A percentile compares a stretch with the other conserved stretches of the same genome.
phyloP scores from a whole-genome alignment of 2,797 vertebrate species.

The Lutjanus argentimaculatus region DNA sequence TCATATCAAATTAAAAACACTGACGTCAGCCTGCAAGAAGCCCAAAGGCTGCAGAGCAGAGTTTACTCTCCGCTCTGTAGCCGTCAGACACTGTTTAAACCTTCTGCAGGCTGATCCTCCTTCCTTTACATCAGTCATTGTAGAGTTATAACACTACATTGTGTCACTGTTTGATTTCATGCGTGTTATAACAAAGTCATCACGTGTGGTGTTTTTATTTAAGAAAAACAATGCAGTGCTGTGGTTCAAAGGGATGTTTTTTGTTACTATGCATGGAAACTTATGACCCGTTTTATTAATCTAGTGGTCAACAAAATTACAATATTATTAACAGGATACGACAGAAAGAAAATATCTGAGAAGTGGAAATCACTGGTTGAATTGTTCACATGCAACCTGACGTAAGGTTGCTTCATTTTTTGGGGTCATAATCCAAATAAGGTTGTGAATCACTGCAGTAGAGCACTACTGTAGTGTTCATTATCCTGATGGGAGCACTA shows the following conservation, averaged over 20 bases:
- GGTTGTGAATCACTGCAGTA: no score
- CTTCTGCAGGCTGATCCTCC: neutral
- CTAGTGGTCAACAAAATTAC: no score
- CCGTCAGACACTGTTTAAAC: neutral
- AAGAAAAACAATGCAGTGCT: neutral
- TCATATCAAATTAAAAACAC: constrained; percentile 42
- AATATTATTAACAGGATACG: no score
- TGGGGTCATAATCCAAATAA: no score
- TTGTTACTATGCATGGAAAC: constrained; percentile 7
- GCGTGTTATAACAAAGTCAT: neutral
- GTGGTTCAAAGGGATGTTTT: neutral
- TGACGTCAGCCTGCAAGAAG: constrained; percentile 29
- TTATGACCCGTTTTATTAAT: no score
- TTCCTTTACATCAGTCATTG: neutral
- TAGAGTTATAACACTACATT: neutral
- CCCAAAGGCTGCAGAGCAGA: neutral
- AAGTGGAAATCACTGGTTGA: no score
- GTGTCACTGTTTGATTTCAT: neutral
- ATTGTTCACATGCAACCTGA: no score
- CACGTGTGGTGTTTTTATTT: neutral
- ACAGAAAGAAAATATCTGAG: no score
- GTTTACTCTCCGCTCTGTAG: constrained; percentile 3
- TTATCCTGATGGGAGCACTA: neutral
- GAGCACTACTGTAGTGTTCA: neutral
- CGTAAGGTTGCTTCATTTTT: no score